These are phyloP conservation scores for Gerosis bhagava DNA, from an alignment of 2,888 invertebrate species.

Conservation along the genomic window DNA sequence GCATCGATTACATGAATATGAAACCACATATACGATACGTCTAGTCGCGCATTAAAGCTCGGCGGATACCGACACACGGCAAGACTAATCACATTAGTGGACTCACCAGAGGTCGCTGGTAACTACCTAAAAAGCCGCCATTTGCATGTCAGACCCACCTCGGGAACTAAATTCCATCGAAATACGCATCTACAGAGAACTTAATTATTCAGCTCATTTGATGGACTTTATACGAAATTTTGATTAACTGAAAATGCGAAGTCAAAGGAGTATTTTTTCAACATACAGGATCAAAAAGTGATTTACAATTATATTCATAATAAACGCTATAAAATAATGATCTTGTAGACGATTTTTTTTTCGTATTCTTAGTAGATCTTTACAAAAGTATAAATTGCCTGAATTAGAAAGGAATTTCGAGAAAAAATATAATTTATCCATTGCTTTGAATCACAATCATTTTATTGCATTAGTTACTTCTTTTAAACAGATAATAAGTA, in stretches of 20 bases:
- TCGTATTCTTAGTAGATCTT: no score
- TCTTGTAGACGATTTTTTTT: no score
- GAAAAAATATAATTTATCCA: no score
- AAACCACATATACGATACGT: constrained; percentile 48
- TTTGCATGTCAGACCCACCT: constrained; percentile 49
- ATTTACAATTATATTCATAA: no score
- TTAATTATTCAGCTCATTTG: constrained; percentile 17
- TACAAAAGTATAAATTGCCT: no score
- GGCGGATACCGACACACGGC: constrained; percentile 55
- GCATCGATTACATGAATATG: constrained; percentile 46
- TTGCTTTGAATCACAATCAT: no score
- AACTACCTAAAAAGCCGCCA: constrained; percentile 61
- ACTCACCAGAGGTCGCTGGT: constrained; percentile 59
- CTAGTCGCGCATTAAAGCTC: constrained; percentile 57
- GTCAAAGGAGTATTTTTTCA: background rate
- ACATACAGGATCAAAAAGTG: no score
- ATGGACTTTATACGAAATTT: constrained; percentile 1
- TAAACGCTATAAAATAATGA: no score
- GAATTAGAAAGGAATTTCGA: no score
- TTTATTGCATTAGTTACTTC: no score
- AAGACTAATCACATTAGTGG: constrained; percentile 72
- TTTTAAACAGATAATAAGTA: no score
- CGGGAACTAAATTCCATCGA: constrained; percentile 22
- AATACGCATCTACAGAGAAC: constrained; percentile 3
- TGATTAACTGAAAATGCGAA: background rate